Evolutionary conservation across 2,888 invertebrate genomes (phyloP).

Genomic region (Lasius fuliginosus): DNA sequence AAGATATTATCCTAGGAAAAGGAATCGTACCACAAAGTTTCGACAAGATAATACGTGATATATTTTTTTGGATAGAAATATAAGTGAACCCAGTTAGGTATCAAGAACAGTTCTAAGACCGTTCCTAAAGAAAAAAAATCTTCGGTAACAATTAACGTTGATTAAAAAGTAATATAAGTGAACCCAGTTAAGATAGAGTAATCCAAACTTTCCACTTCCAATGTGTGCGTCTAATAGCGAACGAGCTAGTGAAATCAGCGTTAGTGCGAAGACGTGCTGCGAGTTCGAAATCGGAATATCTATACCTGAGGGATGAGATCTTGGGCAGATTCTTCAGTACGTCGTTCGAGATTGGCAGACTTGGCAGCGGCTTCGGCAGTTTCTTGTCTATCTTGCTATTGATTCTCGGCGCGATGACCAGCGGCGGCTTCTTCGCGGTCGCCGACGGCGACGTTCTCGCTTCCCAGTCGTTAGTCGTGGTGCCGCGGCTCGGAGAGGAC

Average conservation of each 20-base stretch:
- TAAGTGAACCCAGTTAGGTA: too few species aligned
- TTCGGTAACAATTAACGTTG: too few species aligned
- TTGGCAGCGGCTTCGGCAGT: slow-evolving; percentile 88
- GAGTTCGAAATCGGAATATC: background rate
- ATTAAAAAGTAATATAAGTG: background rate
- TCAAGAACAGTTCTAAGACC: too few species aligned
- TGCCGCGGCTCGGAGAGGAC: slow-evolving; percentile 66
- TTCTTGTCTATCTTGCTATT: slow-evolving; percentile 88
- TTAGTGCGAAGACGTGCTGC: background rate
- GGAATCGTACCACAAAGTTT: background rate
- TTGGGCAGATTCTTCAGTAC: slow-evolving; percentile 82
- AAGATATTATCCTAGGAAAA: background rate
- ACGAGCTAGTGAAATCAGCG: background rate
- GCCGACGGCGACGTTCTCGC: slow-evolving; percentile 83
- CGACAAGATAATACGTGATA: background rate
- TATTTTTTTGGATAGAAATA: too few species aligned
- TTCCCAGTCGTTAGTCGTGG: slow-evolving; percentile 80
- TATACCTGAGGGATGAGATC: slow-evolving; percentile 79
- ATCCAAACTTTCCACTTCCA: background rate
- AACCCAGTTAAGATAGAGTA: background rate
- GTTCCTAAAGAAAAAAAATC: too few species aligned
- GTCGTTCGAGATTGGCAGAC: slow-evolving; percentile 80
- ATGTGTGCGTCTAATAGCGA: slow-evolving; percentile 20
- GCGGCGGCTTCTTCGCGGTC: slow-evolving; percentile 85
- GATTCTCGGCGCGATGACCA: slow-evolving; percentile 87